Evolutionary conservation across 1,140 invertebrate genomes (phyloP).

Genomic region (honey bee (Apis mellifera)): DNA sequence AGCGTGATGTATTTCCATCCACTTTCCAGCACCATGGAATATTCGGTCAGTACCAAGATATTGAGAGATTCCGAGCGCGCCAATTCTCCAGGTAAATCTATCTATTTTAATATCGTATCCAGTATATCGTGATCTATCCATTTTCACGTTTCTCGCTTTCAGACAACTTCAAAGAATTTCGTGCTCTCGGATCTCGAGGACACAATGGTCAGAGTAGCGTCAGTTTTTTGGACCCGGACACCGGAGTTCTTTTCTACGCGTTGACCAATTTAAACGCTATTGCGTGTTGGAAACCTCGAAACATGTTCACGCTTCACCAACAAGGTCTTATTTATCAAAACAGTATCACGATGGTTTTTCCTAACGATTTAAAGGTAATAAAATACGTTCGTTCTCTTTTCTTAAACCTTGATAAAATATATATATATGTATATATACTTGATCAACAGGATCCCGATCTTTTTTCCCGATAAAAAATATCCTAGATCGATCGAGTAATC

Average conservation of each 20-base stretch:
- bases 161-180: constrained; percentile 85
- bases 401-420: not conserved
- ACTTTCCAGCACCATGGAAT: constrained; percentile 88
- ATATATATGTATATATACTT: not conserved
- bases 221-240: constrained; percentile 87
- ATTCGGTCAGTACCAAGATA: constrained; percentile 85
- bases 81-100: constrained; percentile 74
- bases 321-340: constrained; percentile 87
- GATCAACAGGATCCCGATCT: not conserved
- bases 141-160: not conserved
- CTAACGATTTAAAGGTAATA: constrained; percentile 88
- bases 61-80: constrained; percentile 83
- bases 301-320: constrained; percentile 84
- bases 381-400: too few species aligned
- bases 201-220: constrained; percentile 88
- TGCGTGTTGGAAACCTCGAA: constrained; percentile 89
- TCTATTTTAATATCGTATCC: not conserved
- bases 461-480: too few species aligned
- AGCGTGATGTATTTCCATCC: constrained; percentile 90
- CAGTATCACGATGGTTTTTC: constrained; percentile 88
- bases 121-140: not conserved
- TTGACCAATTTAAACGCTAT: constrained; percentile 89
- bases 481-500: too few species aligned
- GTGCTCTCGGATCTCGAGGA: constrained; percentile 86
- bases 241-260: constrained; percentile 89